Evolutionary conservation across 2,888 invertebrate species (phyloP).

Genomic region (Tachina grossa): DNA sequence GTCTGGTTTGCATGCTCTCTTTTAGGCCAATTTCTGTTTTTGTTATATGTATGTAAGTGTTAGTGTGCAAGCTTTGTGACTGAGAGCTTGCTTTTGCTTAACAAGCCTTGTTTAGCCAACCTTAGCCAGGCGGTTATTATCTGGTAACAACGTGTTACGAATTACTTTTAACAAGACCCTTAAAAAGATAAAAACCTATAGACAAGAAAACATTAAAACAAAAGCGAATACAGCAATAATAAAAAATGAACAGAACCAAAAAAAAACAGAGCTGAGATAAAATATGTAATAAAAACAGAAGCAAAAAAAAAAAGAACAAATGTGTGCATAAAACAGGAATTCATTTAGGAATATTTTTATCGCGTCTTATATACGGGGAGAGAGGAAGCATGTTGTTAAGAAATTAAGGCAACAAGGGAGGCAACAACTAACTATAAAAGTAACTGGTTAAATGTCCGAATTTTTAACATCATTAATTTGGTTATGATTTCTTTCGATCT

Average conservation of each 20-base stretch:
- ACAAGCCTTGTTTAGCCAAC: constrained; percentile 70
- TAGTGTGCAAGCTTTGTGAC: not conserved
- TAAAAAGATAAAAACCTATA: constrained; percentile 79
- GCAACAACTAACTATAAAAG: constrained; percentile 42
- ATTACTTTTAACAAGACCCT: constrained; percentile 82
- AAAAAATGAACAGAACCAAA: constrained; percentile 37
- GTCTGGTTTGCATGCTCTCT: constrained; percentile 39
- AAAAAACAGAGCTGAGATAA: not conserved
- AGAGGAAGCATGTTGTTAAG: constrained; percentile 25
- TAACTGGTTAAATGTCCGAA: constrained; percentile 47
- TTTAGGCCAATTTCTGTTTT: constrained; percentile 18
- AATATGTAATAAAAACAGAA: constrained; percentile 20
- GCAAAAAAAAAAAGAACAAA: constrained; percentile 30
- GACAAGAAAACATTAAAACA: constrained; percentile 42
- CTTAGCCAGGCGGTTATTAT: constrained; percentile 75
- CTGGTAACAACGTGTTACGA: constrained; percentile 82
- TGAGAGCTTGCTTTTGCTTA: constrained; percentile 55
- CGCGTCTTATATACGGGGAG: not conserved
- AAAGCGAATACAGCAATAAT: constrained; percentile 15
- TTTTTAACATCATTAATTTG: constrained; percentile 54
- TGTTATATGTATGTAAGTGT: not conserved
- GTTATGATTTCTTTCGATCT: constrained; percentile 32
- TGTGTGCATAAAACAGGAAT: constrained; percentile 58
- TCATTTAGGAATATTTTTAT: constrained; percentile 60
- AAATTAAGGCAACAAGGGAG: constrained; percentile 66